Base-by-base conservation (phyloP, 2,888 invertebrate species). In the Archaeoteleia sp. region DNA sequence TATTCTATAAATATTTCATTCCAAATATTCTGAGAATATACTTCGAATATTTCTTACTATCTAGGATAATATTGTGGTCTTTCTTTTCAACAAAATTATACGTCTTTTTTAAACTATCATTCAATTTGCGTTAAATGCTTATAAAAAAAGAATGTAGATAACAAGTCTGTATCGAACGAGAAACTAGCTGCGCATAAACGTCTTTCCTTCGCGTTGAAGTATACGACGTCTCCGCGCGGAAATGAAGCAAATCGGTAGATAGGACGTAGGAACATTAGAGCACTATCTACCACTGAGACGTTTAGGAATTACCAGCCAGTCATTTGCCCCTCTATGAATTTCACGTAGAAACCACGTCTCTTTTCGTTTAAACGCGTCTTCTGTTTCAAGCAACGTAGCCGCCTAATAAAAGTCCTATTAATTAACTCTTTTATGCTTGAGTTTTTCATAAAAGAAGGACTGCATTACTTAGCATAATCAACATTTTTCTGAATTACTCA, bases 221-320 rank as follows among this genome's bases (percentile, higher is more conserved):
- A 32, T 42, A 9, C 20, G 27, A 34, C 25, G 32, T n/a, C 32
- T 60, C 67, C 29, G 42, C 45, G 43, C 78, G 78, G 78, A 79
- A 79, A 79, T 79, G 76, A 79, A 78, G 74, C 72, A 74, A 79
- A 79, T 79, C 74, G 77, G 70, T 45, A 76, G 77, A 79, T 79
- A 78, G 70, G 68, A 70, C 67, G 62, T 58, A 62, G 70, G 78
- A 74, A 78, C 79, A 76, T 79, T 78, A 78, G 70, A 71, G 77
- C 9, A 55, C 57, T 77, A 78, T 79, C 78, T 73, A 55, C 49
- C 61, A 57, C 20, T 13, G 40, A 65, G 68, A 63, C 63, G 58
- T 70, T 73, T 72, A 73, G 75, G 69, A 78, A 78, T 77, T 77
- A 74, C 67, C 37, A 69, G 63, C 39, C 30, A 62, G 65, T 68